phyloP scores from a whole-genome alignment of 2,797 vertebrate species.

The Lerista edwardsae region DNA sequence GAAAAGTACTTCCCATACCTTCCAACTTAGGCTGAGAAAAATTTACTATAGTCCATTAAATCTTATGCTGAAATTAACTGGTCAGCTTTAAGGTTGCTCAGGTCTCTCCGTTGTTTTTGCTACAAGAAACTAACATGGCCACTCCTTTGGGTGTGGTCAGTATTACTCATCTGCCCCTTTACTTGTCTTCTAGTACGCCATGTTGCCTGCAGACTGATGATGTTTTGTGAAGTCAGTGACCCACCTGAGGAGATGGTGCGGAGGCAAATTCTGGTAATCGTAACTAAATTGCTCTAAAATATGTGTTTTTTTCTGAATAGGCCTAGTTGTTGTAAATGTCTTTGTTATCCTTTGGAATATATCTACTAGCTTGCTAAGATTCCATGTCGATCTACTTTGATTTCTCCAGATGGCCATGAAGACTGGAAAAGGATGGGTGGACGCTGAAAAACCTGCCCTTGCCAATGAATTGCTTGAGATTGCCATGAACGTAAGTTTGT shows the following conservation, averaged over 20 bases:
- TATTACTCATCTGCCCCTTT: not conserved
- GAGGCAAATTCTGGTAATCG: slow-evolving; percentile 88
- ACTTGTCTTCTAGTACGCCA: slow-evolving; percentile 83
- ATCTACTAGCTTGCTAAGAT: fast-evolving
- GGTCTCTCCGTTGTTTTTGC: too few relatives aligned
- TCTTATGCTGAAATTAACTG: too few relatives aligned
- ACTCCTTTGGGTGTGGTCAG: too few relatives aligned
- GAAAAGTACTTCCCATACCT: not conserved
- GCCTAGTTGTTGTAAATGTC: not conserved
- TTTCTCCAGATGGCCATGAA: slow-evolving; percentile 89
- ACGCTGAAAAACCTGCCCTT: slow-evolving; percentile 82
- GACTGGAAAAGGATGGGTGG: slow-evolving; percentile 91
- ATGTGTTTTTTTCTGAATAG: not conserved
- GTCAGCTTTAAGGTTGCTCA: too few relatives aligned
- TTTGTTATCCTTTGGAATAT: not conserved
- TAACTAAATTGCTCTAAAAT: slow-evolving; percentile 17
- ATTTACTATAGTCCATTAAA: too few relatives aligned
- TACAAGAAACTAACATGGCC: too few relatives aligned
- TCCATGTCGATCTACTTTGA: fast-evolving
- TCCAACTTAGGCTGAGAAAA: not conserved
- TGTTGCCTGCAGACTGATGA: slow-evolving; percentile 85
- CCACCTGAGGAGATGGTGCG: slow-evolving; percentile 81
- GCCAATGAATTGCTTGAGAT: slow-evolving; percentile 85
- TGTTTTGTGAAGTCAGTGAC: slow-evolving; percentile 76
- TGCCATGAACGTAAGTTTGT: slow-evolving; percentile 82